Evolutionary conservation across 1,140 invertebrate species (phyloP).

Genomic region (Propsilocerus akamusi): DNA sequence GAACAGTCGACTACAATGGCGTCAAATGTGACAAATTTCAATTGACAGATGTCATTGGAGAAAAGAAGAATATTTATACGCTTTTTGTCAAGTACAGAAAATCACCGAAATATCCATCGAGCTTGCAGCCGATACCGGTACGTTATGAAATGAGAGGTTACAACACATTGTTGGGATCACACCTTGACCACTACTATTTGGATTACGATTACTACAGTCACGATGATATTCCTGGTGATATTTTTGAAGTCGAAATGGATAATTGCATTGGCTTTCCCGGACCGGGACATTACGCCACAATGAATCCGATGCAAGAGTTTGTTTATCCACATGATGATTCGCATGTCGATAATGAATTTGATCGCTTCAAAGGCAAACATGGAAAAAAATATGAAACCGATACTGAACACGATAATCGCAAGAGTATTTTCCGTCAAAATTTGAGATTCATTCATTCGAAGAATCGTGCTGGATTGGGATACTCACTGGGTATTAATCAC

Average conservation of each 20-base stretch:
- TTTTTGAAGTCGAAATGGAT: slow-evolving; percentile 47
- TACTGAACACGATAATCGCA: slow-evolving; percentile 47
- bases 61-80: slow-evolving; percentile 75
- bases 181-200: slow-evolving; percentile 90
- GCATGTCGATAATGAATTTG: slow-evolving; percentile 63
- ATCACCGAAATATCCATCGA: slow-evolving; percentile 21
- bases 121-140: slow-evolving; percentile 37
- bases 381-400: slow-evolving; percentile 42
- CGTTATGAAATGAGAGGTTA: slow-evolving; percentile 86
- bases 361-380: slow-evolving; percentile 56
- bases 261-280: slow-evolving; percentile 70
- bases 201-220: slow-evolving; percentile 57
- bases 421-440: slow-evolving; percentile 78
- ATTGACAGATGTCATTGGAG: slow-evolving; percentile 38
- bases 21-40: slow-evolving; percentile 55
- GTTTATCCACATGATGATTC: slow-evolving; percentile 43
- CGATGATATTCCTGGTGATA: slow-evolving; percentile 41
- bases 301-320: slow-evolving; percentile 90
- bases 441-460: slow-evolving; percentile 68
- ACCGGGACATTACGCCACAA: slow-evolving; percentile 66
- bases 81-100: slow-evolving; percentile 62
- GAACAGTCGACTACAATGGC: slow-evolving; percentile 47
- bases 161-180: slow-evolving; percentile 79
- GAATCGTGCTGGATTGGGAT: slow-evolving; percentile 60
- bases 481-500: slow-evolving; percentile 67